A percentile compares a stretch with the other conserved stretches of the same genome.
phyloP scores from a whole-genome alignment of 2,888 invertebrate species.

The Ariolimax columbianus region DNA sequence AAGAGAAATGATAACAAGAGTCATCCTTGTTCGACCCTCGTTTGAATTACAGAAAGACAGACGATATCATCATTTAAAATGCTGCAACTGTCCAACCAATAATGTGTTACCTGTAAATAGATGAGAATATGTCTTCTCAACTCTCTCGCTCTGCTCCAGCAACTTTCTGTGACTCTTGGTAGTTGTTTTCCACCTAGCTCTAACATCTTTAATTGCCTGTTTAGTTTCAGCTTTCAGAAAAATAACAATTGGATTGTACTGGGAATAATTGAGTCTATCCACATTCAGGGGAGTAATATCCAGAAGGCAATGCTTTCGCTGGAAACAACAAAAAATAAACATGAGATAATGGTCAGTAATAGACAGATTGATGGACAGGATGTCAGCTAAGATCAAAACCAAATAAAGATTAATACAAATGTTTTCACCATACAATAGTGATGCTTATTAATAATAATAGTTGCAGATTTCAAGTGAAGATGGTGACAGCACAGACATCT shows the following conservation, averaged over 20 bases:
- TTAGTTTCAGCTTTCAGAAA: conserved; percentile 96
- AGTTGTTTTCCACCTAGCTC: conserved; percentile 85
- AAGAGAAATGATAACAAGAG: too few relatives aligned
- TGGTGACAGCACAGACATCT: too few relatives aligned
- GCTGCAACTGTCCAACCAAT: background rate
- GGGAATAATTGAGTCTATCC: conserved; percentile 96
- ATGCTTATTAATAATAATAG: too few relatives aligned
- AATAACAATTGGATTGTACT: conserved; percentile 97
- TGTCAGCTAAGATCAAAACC: too few relatives aligned
- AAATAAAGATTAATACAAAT: too few relatives aligned
- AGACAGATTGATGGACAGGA: too few relatives aligned
- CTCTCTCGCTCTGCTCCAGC: conserved; percentile 94
- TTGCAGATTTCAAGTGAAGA: too few relatives aligned
- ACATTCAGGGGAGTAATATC: conserved; percentile 98
- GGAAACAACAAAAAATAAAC: conserved; percentile 49
- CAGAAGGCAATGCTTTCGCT: conserved; percentile 93
- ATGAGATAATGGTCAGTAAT: background rate
- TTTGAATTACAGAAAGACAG: background rate
- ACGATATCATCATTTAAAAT: background rate
- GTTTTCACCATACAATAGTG: too few relatives aligned
- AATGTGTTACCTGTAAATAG: conserved; percentile 87
- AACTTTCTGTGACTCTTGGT: conserved; percentile 92
- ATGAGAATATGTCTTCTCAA: conserved; percentile 97
- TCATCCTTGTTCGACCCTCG: too few relatives aligned
- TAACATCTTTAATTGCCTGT: conserved; percentile 93